These are phyloP conservation scores for Sciurus carolinensis DNA, from an alignment of 2,797 vertebrate genomes.

Conservation along the genomic window DNA sequence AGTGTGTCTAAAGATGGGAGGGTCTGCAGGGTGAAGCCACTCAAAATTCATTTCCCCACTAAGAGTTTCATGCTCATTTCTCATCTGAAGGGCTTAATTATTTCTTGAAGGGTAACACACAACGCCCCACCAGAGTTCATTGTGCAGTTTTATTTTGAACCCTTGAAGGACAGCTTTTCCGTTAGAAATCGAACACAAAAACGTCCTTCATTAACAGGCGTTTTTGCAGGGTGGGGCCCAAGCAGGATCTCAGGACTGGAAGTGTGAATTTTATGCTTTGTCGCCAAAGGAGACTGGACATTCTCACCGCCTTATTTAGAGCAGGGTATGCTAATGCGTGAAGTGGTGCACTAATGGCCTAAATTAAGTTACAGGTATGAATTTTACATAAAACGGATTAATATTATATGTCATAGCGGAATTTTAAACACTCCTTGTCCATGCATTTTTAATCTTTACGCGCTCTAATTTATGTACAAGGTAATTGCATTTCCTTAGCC, in stretches of 20 bases:
- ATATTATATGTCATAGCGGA: constrained; percentile 89
- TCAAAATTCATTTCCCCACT: constrained; percentile 41
- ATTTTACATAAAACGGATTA: constrained; percentile 91
- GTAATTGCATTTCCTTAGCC: constrained; percentile 78
- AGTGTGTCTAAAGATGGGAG: constrained; percentile 55
- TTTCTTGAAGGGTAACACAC: constrained; percentile 39
- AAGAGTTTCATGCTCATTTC: constrained; percentile 25
- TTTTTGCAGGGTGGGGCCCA: constrained; percentile 78
- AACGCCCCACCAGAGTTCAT: constrained; percentile 50
- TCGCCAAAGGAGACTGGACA: constrained; percentile 79
- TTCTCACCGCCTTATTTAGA: constrained; percentile 86
- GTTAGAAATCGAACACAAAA: constrained; percentile 76
- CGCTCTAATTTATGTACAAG: constrained; percentile 87
- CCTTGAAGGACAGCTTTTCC: constrained; percentile 69
- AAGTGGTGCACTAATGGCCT: constrained; percentile 86
- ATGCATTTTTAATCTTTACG: constrained; percentile 89
- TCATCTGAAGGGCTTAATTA: constrained; percentile 16
- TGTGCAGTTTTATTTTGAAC: constrained; percentile 63
- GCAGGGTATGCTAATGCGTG: constrained; percentile 84
- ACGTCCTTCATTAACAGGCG: constrained; percentile 85
- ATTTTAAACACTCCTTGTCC: constrained; percentile 88
- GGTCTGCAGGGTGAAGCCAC: not conserved
- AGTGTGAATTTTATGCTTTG: constrained; percentile 86
- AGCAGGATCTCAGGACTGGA: constrained; percentile 71
- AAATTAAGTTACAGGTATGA: constrained; percentile 91